Evolutionary conservation across 2,113 vertebrate genomes (phyloP).

Genomic region (Trichechus manatus): DNA sequence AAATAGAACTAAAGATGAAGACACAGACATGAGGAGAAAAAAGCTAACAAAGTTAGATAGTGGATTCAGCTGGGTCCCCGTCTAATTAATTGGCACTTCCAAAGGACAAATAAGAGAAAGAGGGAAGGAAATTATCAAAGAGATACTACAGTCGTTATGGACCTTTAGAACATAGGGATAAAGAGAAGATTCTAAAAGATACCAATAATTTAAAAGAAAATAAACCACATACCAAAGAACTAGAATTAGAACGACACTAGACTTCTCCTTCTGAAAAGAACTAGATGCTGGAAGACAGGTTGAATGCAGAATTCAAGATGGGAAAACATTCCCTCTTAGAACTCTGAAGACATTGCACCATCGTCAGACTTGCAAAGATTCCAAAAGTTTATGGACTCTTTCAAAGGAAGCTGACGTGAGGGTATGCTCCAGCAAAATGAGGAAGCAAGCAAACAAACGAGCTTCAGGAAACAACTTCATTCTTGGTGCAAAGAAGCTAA

Average conservation of each 20-base stretch:
- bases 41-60: not conserved
- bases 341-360: not conserved
- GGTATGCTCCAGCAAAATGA: not conserved
- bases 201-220: not conserved
- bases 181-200: not conserved
- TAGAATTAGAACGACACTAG: not conserved
- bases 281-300: not conserved
- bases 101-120: not conserved
- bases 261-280: not conserved
- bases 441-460: not conserved
- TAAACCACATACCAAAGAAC: not conserved
- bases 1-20: slow-evolving; percentile 15
- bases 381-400: not conserved
- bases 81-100: not conserved
- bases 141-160: not conserved
- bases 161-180: not conserved
- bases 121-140: slow-evolving; percentile 13
- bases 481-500: not conserved
- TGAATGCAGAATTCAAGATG: not conserved
- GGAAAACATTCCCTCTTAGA: not conserved
- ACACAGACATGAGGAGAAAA: not conserved
- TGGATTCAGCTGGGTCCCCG: not conserved
- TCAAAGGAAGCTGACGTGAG: not conserved
- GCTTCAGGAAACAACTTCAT: not conserved
- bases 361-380: not conserved